phyloP scores from a whole-genome alignment of 2,797 vertebrate genomes.

The Philypnodon macrostomus region DNA sequence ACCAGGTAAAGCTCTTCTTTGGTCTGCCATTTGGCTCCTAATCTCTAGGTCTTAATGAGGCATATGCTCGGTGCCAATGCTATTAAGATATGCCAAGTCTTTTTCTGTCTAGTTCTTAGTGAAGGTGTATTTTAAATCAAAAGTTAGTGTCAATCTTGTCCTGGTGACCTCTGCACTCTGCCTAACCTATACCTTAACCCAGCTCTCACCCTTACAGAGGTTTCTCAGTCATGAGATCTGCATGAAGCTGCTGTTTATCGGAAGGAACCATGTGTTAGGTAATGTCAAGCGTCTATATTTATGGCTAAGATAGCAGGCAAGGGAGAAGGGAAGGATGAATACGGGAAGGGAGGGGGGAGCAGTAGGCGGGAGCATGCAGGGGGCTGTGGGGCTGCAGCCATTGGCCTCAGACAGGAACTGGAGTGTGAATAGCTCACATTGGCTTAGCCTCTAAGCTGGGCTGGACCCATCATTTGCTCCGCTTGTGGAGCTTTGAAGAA shows the following conservation, averaged over 20 bases:
- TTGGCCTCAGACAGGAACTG: conserved; percentile 72
- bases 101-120: background rate
- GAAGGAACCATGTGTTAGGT: conserved; percentile 65
- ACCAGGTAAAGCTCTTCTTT: conserved; percentile 40
- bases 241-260: conserved; percentile 74
- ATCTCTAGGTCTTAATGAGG: conserved; percentile 41
- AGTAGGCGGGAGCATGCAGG: conserved; percentile 76
- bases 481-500: conserved; percentile 85
- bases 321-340: conserved; percentile 39
- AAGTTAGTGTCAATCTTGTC: conserved; percentile 6
- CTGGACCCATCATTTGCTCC: conserved; percentile 81
- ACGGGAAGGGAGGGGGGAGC: conserved; percentile 46
- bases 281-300: conserved; percentile 68
- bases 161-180: conserved; percentile 25
- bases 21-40: conserved; percentile 21
- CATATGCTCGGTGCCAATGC: conserved; percentile 6
- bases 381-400: conserved; percentile 73
- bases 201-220: conserved; percentile 45
- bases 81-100: too few relatives aligned
- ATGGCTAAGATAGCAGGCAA: conserved; percentile 59
- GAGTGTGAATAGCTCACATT: conserved; percentile 83
- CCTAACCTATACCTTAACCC: conserved; percentile 37
- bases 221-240: conserved; percentile 70
- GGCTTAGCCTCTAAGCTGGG: conserved; percentile 80
- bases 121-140: conserved; percentile 14